Percentiles rank a stretch among this genome's conserved stretches.
Evolutionary conservation across 2,113 vertebrate species (phyloP).

Genomic region (Ageneiosus marmoratus): DNA sequence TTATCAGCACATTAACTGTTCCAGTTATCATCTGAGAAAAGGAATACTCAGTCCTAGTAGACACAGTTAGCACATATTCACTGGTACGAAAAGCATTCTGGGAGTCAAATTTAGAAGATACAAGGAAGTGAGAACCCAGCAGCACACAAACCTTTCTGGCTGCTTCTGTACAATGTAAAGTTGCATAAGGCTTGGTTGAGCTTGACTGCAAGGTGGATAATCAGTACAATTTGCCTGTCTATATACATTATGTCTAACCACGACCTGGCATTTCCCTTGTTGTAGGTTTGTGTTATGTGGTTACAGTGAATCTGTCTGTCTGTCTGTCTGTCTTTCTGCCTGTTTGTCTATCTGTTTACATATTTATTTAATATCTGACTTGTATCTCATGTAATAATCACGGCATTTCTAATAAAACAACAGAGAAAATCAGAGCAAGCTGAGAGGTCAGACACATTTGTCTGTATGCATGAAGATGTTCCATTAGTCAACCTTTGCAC

Average conservation of each 20-base stretch:
- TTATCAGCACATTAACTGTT: background rate
- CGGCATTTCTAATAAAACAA: background rate
- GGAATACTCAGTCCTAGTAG: background rate
- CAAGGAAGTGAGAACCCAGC: too few species aligned
- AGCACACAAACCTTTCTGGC: background rate
- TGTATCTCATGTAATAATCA: background rate
- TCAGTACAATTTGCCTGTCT: background rate
- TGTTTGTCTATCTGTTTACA: background rate
- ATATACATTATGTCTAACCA: background rate
- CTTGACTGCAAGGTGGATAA: background rate
- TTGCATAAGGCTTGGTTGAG: background rate
- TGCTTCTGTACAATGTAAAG: background rate
- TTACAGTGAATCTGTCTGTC: background rate
- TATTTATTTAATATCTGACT: background rate
- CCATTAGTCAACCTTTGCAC: background rate
- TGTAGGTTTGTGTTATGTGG: background rate
- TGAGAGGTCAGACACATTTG: background rate
- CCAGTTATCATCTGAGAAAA: background rate
- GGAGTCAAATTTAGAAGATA: background rate
- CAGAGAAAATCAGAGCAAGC: background rate
- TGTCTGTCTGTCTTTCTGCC: too few species aligned
- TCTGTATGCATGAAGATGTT: background rate
- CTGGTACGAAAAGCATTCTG: background rate
- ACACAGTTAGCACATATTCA: background rate
- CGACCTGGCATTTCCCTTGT: background rate